Evolutionary conservation across 1,140 invertebrate species (phyloP).

Genomic region (Drosophila grimshawi): DNA sequence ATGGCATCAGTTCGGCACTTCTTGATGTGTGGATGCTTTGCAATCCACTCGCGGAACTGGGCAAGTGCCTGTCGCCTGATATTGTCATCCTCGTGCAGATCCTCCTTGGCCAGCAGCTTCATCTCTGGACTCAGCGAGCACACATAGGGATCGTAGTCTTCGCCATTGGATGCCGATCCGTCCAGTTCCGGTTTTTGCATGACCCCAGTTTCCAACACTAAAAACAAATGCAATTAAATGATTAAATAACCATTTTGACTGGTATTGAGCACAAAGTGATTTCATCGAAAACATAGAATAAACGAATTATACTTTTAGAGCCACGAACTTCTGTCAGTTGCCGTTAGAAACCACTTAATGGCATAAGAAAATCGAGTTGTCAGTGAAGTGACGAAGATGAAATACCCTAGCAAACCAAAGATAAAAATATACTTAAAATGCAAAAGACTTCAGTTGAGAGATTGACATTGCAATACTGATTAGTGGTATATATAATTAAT

Average conservation of each 20-base stretch:
- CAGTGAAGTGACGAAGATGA: background rate
- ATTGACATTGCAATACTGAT: too few species aligned
- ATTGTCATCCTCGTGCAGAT: constrained; percentile 90
- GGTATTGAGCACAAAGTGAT: constrained; percentile 8
- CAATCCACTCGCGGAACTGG: constrained; percentile 91
- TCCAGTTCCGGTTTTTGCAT: constrained; percentile 66
- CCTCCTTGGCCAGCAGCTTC: constrained; percentile 87
- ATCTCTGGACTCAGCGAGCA: constrained; percentile 67
- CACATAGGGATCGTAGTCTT: constrained; percentile 74
- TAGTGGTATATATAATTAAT: too few species aligned
- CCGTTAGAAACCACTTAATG: constrained; percentile 37
- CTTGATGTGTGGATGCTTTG: constrained; percentile 90
- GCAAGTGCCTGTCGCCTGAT: constrained; percentile 88
- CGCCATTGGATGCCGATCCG: constrained; percentile 52
- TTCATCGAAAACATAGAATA: background rate
- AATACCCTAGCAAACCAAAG: constrained; percentile 3
- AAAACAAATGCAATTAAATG: background rate
- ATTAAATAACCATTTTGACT: background rate
- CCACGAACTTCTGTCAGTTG: background rate
- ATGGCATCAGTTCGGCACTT: constrained; percentile 90
- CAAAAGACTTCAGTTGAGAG: too few species aligned
- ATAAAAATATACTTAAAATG: too few species aligned
- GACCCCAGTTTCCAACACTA: constrained; percentile 83
- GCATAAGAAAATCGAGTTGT: constrained; percentile 10
- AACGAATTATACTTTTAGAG: constrained; percentile 16